Evolutionary conservation across 2,888 invertebrate genomes (phyloP), one percentile per base, ranked within the genome.

Genomic region (Cyclophora punctaria): DNA sequence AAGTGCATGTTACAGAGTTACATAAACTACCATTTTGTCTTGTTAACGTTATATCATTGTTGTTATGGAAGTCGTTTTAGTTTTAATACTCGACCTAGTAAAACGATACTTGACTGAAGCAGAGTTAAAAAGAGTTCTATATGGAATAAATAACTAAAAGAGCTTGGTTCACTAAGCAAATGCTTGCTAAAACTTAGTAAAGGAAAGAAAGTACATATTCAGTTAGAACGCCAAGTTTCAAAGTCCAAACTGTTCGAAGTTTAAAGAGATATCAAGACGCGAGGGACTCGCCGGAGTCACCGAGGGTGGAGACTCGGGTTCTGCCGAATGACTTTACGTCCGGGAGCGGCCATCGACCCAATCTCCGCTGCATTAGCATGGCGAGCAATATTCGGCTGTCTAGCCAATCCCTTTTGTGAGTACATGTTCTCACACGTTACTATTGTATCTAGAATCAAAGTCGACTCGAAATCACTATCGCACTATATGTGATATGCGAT

Each of bases 321-420:
- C 80, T 83, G 83, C 79, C 86, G 83, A 85, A 80, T 82, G 86
- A 80, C 80, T 85, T 75, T 77, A 80, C 81, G 85, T 86, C 86
- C 84, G 87, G 85, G 86, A 83, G 78, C 78, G 89, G 88, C 77
- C 89, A 87, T 78, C 83, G 89, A 89, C 89, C 89, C 89, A 88
- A 89, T 89, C 89, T 88, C 87, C 79, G 80, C 78, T 78, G 87
- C 89, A 89, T 89, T 89, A 88, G 87, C 89, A 88, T 88, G 83
- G 87, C 87, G 78, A 82, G 85, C 88, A 85, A 86, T 84, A 85
- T 85, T 83, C 79, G 76, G 44, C 34, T 80, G 79, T 80, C 78
- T 82, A 79, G 73, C 71, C 66, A 73, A 73, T 70, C 71, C 71
- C 66, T 62, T 63, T 73, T 71, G 69, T 73, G 82, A 62, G 70